Conservation (phyloP, 2,888 invertebrate genomes). For the Nomada hirtipes region DNA sequence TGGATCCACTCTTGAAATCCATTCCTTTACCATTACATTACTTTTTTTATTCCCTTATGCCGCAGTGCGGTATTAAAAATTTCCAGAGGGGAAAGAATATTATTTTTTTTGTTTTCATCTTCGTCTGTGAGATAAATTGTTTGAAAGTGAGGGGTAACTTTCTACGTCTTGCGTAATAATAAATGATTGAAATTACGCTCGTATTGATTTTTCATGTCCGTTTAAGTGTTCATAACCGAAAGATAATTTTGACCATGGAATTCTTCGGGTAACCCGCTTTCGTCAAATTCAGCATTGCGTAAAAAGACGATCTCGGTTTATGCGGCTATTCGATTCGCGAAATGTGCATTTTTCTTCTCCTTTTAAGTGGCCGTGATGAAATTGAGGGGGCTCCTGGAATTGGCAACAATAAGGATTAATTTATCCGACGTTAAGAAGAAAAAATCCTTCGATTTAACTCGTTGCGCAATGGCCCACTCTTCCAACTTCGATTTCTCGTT, state of each 20-base stretch:
- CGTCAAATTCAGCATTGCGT: conserved; percentile 29
- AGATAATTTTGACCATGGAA: not conserved
- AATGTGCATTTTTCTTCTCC: not conserved
- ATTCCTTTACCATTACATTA: not conserved
- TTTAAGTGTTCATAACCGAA: not conserved
- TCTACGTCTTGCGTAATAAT: conserved; percentile 15
- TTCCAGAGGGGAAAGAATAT: no score
- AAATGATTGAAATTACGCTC: not conserved
- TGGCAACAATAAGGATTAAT: conserved; percentile 20
- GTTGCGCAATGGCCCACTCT: conserved; percentile 21
- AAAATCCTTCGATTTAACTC: not conserved
- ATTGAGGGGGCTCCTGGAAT: not conserved
- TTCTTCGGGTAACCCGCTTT: not conserved
- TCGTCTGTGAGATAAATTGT: no score
- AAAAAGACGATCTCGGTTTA: conserved; percentile 20
- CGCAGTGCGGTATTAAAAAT: no score
- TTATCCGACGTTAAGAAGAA: conserved; percentile 22
- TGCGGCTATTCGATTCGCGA: not conserved
- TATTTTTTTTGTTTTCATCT: no score
- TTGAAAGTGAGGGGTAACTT: conserved; percentile 2
- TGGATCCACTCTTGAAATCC: not conserved
- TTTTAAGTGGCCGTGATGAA: not conserved
- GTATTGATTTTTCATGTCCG: not conserved
- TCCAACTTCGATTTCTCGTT: not conserved
- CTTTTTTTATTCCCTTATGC: no score